Percentiles rank a stretch among this genome's conserved stretches.
Evolutionary conservation across 2,113 vertebrate species (phyloP).

Genomic region (Thermophis baileyi): DNA sequence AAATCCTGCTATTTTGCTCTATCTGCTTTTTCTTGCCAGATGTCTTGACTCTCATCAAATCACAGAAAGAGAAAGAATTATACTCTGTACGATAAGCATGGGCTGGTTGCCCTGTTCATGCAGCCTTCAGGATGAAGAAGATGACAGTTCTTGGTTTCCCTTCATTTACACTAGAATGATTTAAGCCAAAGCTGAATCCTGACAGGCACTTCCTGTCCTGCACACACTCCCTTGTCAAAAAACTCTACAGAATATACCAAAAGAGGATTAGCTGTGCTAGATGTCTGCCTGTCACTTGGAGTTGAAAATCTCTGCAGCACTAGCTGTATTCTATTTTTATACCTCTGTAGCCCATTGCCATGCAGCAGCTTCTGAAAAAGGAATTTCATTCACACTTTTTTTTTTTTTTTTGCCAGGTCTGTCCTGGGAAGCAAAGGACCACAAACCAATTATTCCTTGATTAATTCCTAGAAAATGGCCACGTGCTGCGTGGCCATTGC

Average conservation of each 20-base stretch:
- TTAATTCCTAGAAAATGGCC: neutral
- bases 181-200: conserved; percentile 52
- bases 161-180: conserved; percentile 40
- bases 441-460: neutral
- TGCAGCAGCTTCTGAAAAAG: conserved; percentile 25
- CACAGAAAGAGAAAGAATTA: neutral
- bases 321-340: conserved; percentile 49
- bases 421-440: neutral
- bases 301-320: conserved; percentile 52
- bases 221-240: conserved; percentile 55
- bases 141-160: conserved; percentile 26
- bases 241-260: conserved; percentile 54
- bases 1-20: conserved; percentile 18
- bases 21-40: conserved; percentile 25
- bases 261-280: conserved; percentile 65
- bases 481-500: too few species aligned
- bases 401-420: neutral
- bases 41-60: neutral
- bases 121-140: conserved; percentile 11
- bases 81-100: neutral
- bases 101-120: conserved; percentile 27
- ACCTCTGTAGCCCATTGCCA: conserved; percentile 10
- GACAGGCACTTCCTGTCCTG: conserved; percentile 60
- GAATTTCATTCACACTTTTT: neutral
- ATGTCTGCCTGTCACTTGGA: conserved; percentile 57